Evolutionary conservation across 1,140 invertebrate species (phyloP).

Genomic region (Megalonaias nervosa): DNA sequence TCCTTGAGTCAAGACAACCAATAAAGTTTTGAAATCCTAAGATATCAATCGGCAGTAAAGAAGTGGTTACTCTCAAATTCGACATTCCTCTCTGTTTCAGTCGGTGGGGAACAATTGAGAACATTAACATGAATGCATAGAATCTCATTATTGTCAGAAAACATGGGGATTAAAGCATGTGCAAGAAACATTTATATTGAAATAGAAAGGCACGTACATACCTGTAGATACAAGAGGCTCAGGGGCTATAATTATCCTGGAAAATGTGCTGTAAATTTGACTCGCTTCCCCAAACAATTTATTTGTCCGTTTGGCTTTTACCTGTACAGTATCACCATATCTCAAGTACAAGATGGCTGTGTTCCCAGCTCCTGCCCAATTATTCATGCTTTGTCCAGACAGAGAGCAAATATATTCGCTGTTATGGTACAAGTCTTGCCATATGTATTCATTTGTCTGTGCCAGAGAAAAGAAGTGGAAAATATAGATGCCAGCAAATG

Average conservation of each 20-base stretch:
- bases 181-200: too few species aligned
- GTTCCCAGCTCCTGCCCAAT: conserved; percentile 21
- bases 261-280: conserved; percentile 24
- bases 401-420: conserved; percentile 17
- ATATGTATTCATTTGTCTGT: background rate
- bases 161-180: too few species aligned
- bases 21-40: too few species aligned
- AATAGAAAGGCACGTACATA: too few species aligned
- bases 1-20: too few species aligned
- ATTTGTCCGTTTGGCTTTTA: conserved; percentile 3
- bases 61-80: too few species aligned
- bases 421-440: conserved; percentile 10
- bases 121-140: too few species aligned
- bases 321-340: background rate
- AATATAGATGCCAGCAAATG: conserved; percentile 10
- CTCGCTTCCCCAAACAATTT: background rate
- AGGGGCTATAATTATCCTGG: conserved; percentile 5
- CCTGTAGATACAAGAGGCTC: too few species aligned
- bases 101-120: too few species aligned
- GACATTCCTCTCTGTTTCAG: too few species aligned
- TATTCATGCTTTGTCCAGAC: background rate
- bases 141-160: too few species aligned
- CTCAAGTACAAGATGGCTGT: conserved; percentile 14
- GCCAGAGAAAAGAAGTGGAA: conserved; percentile 25
- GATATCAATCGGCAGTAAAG: too few species aligned